These are phyloP conservation scores for Rhimphoctona megacephalus DNA, from an alignment of 2,888 invertebrate species.

Conservation along the genomic window DNA sequence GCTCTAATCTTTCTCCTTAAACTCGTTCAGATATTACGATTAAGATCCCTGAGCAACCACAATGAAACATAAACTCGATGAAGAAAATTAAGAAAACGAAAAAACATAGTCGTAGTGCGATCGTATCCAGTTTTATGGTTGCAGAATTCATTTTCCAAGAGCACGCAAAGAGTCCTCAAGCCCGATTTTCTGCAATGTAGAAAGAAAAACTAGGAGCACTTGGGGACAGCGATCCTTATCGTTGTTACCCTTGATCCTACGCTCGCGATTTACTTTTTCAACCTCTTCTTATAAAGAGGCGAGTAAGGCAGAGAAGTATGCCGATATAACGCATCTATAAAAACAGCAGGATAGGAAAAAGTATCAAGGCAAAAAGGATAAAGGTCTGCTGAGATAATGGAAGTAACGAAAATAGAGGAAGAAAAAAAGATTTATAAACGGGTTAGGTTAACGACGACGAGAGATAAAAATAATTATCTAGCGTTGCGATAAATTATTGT, in stretches of 20 bases:
- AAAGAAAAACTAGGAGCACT: slow-evolving; percentile 9
- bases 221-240: slow-evolving; percentile 39
- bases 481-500: slow-evolving; percentile 45
- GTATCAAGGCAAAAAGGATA: slow-evolving; percentile 2
- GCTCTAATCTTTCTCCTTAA: neutral
- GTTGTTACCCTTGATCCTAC: slow-evolving; percentile 31
- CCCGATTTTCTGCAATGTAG: slow-evolving; percentile 20
- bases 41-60: neutral
- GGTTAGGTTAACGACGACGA: neutral
- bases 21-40: neutral
- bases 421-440: slow-evolving; percentile 20
- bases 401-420: slow-evolving; percentile 27
- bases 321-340: neutral
- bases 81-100: slow-evolving; percentile 1
- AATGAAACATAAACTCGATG: slow-evolving; percentile 15
- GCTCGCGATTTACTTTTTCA: slow-evolving; percentile 43
- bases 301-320: slow-evolving; percentile 13
- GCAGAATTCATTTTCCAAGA: slow-evolving; percentile 49
- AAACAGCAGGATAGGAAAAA: slow-evolving; percentile 2
- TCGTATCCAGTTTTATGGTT: slow-evolving; percentile 33
- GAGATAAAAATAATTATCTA: slow-evolving; percentile 37
- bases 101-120: slow-evolving; percentile 17
- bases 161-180: slow-evolving; percentile 42
- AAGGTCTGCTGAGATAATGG: slow-evolving; percentile 14
- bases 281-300: slow-evolving; percentile 32